Evolutionary conservation across 2,888 invertebrate genomes (phyloP), one percentile per base, ranked within the genome.

Genomic region (Drosophila austrosaltans): DNA sequence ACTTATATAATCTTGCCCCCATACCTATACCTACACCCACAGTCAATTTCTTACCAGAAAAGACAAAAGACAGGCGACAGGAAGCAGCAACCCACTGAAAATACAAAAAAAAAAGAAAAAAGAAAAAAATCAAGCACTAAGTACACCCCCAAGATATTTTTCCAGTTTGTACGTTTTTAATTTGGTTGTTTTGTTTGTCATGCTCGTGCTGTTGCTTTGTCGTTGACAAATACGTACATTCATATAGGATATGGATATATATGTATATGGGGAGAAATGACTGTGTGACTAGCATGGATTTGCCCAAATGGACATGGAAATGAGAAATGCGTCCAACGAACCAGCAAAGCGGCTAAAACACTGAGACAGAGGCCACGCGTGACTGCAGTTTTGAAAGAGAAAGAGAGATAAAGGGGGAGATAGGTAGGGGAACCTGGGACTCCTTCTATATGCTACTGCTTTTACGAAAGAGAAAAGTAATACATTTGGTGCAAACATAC

Each of bases 301-400:
- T 72, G 63, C 82, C 69, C 64, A 81, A 84, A 84, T 89, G 83
- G 87, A 84, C 89, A 84, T 69, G 89, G 89, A 87, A 89, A 84
- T 87, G 89, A 84, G 89, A 84, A 89, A 89, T 89, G 85, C 85
- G 89, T 79, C 77, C 89, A 89, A 87, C 85, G 89, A 84, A 89
- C 87, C 85, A 79, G 72, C 72, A 72, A 84, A 84, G 82, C 85
- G 71, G 73, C 84, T 87, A 81, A 80, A 81, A 73, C 63, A 66
- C 69, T 66, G 61, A 62, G 48, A 59, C 44, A 58, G 60, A 81
- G 44, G 57, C 30, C 63, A 63, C 59, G 63, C 57, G 63, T 57
- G 48, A 54, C 61, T 53, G 66, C 59, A 53, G 20, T 54, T 57
- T n/a, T 61, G 30, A 57, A 30, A 28, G 48, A 32, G 32, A 16